Base-by-base conservation (phyloP, 37 sponge, comb jelly and placozoan species). In the Bolinopsis microptera region DNA sequence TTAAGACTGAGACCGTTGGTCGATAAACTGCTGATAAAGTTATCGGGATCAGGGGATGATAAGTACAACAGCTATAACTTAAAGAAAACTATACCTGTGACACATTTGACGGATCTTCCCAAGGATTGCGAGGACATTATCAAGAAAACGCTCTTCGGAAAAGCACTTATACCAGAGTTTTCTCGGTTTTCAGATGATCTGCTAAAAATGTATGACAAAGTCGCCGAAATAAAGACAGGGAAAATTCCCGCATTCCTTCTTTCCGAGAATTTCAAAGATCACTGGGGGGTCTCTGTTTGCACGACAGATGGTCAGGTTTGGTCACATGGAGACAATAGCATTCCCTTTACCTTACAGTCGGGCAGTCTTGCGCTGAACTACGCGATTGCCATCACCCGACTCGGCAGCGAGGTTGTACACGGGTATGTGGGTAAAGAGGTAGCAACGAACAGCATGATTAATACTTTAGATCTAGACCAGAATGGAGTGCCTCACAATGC, bases 231-330 rank as follows among this genome's bases (percentile, higher is more conserved):
- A n/a, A 72, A n/a, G 18, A 28, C 75, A 21, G 75, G 75, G 13
- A 28, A 72, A 48, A 48, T 48, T 13, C 61, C 61, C 61, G 61
- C 5, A 18, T 48, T 48, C 13, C 75, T 72, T 3, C 5, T 21
- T 3, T 28, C 75, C n/a, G 26, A 48, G 23, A 83, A 93, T 28
- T 86, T 94, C 76, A 94, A 95, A 22, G 67, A 93, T 36, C 94
- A 93, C 0, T 97, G 97, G 97, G 97, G 94, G 0, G 95, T 96
- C 21, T 94, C 96, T 27, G 69, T 97, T 9, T 96, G 96, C 94
- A 96, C 97, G 16, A 76, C 95, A 13, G 94, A 94, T 93, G 97
- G 97, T 61, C 97, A 97, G 93, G 94, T 94, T 94, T 96, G 39
- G 75, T n/a, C 26, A 8, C 26, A 21, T 28, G 75, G 75, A 8